Percentiles rank a stretch among this genome's conserved stretches.
phyloP scores from a whole-genome alignment of 1,140 invertebrate species.

The Diabrotica undecimpunctata region DNA sequence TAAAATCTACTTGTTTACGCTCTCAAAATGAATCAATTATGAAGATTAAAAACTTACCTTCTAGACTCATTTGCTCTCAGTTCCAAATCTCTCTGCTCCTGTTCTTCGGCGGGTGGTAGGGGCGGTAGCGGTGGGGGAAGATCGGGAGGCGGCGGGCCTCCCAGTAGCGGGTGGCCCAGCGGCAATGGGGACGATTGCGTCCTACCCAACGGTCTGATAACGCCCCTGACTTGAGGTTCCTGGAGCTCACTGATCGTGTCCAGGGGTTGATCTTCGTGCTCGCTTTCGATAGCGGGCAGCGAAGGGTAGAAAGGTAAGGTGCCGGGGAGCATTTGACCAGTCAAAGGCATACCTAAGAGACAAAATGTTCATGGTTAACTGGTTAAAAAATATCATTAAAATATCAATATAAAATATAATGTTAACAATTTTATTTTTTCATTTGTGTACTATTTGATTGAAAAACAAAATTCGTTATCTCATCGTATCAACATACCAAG shows the following conservation, averaged over 20 bases:
- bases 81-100: conserved; percentile 51
- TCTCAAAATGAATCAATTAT: too few species aligned
- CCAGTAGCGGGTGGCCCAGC: conserved; percentile 89
- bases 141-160: conserved; percentile 51
- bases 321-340: conserved; percentile 67
- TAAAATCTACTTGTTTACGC: too few species aligned
- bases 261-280: conserved; percentile 47
- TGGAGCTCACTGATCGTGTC: conserved; percentile 50
- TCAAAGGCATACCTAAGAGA: conserved; percentile 58
- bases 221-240: conserved; percentile 39
- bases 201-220: conserved; percentile 74
- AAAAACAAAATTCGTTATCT: too few species aligned
- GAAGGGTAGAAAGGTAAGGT: conserved; percentile 74
- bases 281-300: conserved; percentile 60
- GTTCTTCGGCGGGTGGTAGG: conserved; percentile 45
- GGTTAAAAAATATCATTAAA: too few species aligned
- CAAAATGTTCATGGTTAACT: background rate
- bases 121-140: conserved; percentile 31
- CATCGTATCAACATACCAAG: too few species aligned
- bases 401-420: too few species aligned
- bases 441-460: too few species aligned
- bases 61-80: conserved; percentile 50
- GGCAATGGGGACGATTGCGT: conserved; percentile 93
- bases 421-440: too few species aligned
- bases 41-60: conserved; percentile 33